A percentile compares a stretch with the other conserved stretches of the same genome.
These are phyloP conservation scores for Nymphalis io DNA, from an alignment of 1,140 invertebrate genomes.

Conservation along the genomic window DNA sequence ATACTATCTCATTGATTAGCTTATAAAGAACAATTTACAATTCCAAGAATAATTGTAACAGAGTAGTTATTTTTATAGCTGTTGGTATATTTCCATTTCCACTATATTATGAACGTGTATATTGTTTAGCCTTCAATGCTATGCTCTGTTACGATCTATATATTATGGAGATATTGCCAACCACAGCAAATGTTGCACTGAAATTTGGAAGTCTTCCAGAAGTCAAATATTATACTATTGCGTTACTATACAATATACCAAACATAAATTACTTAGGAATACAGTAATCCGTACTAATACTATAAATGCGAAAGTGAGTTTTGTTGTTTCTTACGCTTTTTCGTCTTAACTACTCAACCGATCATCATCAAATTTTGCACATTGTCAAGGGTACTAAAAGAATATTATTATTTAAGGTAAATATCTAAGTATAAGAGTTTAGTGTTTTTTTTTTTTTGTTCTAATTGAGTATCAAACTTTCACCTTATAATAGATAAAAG, in stretches of 20 bases:
- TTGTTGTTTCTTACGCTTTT: too few relatives aligned
- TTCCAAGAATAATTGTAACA: not conserved
- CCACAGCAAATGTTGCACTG: not conserved
- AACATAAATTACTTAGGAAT: not conserved
- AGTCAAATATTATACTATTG: not conserved
- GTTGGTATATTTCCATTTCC: slow-evolving; percentile 3
- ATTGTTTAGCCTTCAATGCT: not conserved
- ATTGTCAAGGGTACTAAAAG: too few relatives aligned
- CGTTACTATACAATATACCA: not conserved
- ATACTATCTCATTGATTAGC: not conserved
- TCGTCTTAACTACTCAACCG: too few relatives aligned
- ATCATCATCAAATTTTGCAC: too few relatives aligned
- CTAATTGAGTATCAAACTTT: too few relatives aligned
- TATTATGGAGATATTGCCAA: not conserved
- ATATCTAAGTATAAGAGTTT: too few relatives aligned
- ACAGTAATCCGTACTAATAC: not conserved
- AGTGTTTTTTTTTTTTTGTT: too few relatives aligned
- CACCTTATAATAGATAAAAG: too few relatives aligned
- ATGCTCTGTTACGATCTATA: not conserved
- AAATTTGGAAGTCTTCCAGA: slow-evolving; percentile 1
- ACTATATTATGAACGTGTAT: not conserved
- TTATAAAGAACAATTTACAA: not conserved
- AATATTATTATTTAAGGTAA: too few relatives aligned
- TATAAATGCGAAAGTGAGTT: not conserved
- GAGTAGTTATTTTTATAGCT: slow-evolving; percentile 1